Base-by-base conservation (phyloP, 2,888 invertebrate genomes). In the Apantesis nais region DNA sequence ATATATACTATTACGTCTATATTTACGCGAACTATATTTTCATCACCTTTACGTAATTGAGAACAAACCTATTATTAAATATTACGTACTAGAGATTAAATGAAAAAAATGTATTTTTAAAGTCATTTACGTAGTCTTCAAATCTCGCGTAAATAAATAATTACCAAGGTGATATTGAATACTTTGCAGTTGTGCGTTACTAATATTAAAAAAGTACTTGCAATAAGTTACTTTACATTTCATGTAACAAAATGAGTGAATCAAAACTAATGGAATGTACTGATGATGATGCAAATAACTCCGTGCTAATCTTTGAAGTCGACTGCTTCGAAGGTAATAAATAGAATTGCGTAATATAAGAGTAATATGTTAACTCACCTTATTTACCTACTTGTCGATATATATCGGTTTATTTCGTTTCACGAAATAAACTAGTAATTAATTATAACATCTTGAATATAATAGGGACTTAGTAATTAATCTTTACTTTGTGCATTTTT, bases 101-200 rank as follows among this genome's bases (percentile, higher is more conserved):
- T 48, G 34, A 52, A 62, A 52, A 70, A n/a, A 41, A 52, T 67
- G n/a, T 61, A 70, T 73, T 62, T 68, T 4, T 67, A 78, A 79
- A 68, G 81, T 81, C 81, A 81, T 48, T 60, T 25, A 41, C 14
- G 61, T 68, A 41, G 69, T 78, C 44, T 77, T 70, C 67, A 72
- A 70, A 71, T 68, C 73, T 70, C 63, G 67, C 70, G 79, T 87
- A 86, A 87, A 87, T 87, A 87, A 86, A 80, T 87, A 86, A 87
- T 88, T 87, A 87, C 87, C 88, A 80, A 86, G 87, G 87, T 86
- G 88, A 88, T 86, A 74, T 73, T 58, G 71, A 76, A 77, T 74
- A 79, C 71, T 72, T 78, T 75, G 70, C 31, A 65, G 55, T 31
- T 64, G 41, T 31, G 37, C 39, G 55, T 39, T 63, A 52, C 61